Evolutionary conservation across 2,797 vertebrate species (phyloP).

Genomic region (Mormyrops attenuatus): DNA sequence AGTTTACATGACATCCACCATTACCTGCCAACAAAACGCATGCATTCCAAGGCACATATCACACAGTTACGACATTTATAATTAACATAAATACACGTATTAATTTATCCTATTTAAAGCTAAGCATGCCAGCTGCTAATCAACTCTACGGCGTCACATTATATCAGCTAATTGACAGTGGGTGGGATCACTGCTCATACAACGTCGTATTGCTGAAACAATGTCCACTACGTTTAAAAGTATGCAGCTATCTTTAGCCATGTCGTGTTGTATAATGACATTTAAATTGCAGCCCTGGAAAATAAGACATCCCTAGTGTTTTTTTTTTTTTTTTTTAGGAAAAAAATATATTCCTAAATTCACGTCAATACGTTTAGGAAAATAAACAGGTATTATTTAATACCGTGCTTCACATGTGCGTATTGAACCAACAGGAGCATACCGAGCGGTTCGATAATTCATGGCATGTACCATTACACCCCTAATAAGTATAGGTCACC

Average conservation of each 20-base stretch:
- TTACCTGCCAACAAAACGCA: neutral
- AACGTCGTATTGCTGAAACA: neutral
- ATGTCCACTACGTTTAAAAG: neutral
- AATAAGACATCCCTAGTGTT: neutral
- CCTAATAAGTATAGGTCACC: neutral
- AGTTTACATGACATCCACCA: neutral
- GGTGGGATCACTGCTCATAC: neutral
- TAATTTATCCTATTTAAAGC: neutral
- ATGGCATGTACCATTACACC: neutral
- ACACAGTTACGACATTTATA: neutral
- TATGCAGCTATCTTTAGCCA: neutral
- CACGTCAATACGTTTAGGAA: neutral
- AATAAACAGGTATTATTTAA: neutral
- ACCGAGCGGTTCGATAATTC: neutral
- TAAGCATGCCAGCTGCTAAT: neutral
- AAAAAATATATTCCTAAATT: neutral
- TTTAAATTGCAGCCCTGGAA: neutral
- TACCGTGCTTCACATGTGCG: neutral
- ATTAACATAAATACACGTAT: neutral
- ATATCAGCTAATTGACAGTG: neutral
- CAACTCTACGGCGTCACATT: neutral
- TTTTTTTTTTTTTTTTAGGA: neutral
- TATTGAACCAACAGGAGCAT: neutral
- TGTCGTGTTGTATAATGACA: neutral
- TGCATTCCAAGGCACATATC: neutral